Evolutionary conservation across 2,888 invertebrate genomes (phyloP).

Genomic region (Tyria jacobaeae): DNA sequence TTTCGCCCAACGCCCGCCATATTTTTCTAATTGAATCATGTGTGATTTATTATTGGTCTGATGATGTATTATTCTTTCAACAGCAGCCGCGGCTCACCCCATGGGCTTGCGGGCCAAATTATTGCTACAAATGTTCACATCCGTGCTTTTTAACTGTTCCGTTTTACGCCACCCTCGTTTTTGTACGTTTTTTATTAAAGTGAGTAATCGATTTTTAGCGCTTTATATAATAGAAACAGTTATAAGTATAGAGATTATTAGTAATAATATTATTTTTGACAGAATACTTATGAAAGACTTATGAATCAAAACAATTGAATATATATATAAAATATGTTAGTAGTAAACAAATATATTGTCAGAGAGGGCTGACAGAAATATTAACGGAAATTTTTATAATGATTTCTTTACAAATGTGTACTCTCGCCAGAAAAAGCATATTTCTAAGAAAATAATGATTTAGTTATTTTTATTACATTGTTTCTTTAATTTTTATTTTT

Average conservation of each 20-base stretch:
- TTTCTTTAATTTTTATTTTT: no score
- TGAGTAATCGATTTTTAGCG: constrained; percentile 69
- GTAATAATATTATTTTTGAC: background rate
- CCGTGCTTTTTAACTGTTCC: constrained; percentile 78
- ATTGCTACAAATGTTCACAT: constrained; percentile 84
- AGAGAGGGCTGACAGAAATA: no score
- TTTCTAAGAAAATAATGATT: no score
- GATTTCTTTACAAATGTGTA: no score
- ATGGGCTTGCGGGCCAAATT: constrained; percentile 80
- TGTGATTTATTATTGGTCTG: constrained; percentile 86
- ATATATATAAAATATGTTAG: no score
- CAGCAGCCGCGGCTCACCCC: constrained; percentile 83
- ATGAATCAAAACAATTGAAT: no score
- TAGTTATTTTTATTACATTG: no score
- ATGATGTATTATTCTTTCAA: constrained; percentile 87
- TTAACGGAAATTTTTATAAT: no score
- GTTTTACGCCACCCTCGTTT: constrained; percentile 68
- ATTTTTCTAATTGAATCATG: constrained; percentile 86
- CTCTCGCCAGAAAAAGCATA: no score
- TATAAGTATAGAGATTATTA: constrained; percentile 18
- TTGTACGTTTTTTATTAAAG: constrained; percentile 72
- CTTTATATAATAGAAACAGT: constrained; percentile 60
- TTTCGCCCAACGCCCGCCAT: constrained; percentile 67
- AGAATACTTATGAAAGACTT: background rate
- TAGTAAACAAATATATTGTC: no score